Evolutionary conservation across 2,888 invertebrate genomes (phyloP), one percentile per base, ranked within the genome.

Genomic region (Clunio marinus): DNA sequence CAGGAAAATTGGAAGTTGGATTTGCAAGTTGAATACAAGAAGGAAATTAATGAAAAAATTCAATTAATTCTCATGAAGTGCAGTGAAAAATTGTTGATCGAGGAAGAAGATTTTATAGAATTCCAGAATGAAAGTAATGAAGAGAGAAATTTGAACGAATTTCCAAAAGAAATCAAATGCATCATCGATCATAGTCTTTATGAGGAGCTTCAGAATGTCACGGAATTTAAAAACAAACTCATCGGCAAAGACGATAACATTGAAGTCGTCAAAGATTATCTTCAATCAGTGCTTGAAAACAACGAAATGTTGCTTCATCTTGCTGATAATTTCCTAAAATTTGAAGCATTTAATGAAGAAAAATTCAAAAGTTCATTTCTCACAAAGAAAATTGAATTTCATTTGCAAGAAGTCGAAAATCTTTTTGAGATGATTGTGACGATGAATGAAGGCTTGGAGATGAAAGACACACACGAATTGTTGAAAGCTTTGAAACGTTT

Each of bases 311-410:
- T 55, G 35, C n/a, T 69, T 15, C 32, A 66, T 25, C 60, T 70
- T 10, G 27, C 60, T 8, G 45, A 69, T 41, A 10, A 45, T 3
- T 46, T 70, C 4, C 3, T 70, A 2, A 15, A 41, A 1, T 69
- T 63, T 41, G 67, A 69, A 20, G 32, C 70, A 8, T 45, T 69
- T 1, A 69, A 70, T 37, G 10, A 58, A 8, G 62, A 69, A 17
- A 62, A 51, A 41, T 62, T 67, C 17, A 10, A 46, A 0, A 45
- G 24, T 10, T 70, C 28, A 2, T 62, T 55, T 35, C 27, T 69
- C 5, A 32, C 45, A 1, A 70, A 70, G 45, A 59, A 51, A 69
- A 58, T 70, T 17, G 25, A 41, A 1, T 45, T 67, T 1, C 51
- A 63, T 13, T 5, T 70, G 13, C 58, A 58, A 35, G n/a, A 51